Conservation (phyloP, 2,113 vertebrate genomes). For the Eulemur macaco region DNA sequence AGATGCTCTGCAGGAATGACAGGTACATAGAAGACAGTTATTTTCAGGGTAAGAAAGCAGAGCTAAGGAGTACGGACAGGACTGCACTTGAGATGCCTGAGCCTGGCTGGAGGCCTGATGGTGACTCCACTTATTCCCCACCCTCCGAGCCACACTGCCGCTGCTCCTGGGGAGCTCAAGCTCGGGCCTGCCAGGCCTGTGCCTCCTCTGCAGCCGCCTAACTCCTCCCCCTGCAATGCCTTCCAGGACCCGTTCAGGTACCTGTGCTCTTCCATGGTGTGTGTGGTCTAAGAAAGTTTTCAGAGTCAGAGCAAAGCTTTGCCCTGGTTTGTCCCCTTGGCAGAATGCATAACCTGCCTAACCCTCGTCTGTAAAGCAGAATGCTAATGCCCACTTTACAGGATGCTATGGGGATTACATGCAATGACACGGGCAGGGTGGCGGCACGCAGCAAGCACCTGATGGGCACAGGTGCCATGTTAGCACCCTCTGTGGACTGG, state of each 20-base stretch:
- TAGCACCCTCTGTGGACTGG: background rate
- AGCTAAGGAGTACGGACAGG: background rate
- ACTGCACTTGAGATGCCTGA: background rate
- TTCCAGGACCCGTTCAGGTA: background rate
- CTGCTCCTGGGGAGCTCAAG: background rate
- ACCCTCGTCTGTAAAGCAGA: background rate
- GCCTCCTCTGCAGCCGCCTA: background rate
- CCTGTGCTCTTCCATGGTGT: background rate
- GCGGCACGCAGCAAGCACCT: background rate
- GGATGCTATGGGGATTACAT: background rate
- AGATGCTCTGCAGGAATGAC: background rate
- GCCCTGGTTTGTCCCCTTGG: background rate
- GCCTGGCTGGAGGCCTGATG: background rate
- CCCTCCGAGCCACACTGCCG: background rate
- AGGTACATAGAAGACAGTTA: background rate
- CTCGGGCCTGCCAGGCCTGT: background rate
- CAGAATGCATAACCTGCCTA: background rate
- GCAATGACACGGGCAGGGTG: fast-evolving
- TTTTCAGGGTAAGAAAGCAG: background rate
- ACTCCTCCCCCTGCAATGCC: background rate
- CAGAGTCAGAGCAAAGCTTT: background rate
- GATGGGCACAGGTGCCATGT: background rate
- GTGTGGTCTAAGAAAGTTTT: background rate
- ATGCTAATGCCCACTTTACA: background rate
- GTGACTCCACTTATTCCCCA: background rate